Evolutionary conservation across 2,797 vertebrate genomes (phyloP), one percentile per base, ranked within the genome.

Genomic region (Alcedo atthis): DNA sequence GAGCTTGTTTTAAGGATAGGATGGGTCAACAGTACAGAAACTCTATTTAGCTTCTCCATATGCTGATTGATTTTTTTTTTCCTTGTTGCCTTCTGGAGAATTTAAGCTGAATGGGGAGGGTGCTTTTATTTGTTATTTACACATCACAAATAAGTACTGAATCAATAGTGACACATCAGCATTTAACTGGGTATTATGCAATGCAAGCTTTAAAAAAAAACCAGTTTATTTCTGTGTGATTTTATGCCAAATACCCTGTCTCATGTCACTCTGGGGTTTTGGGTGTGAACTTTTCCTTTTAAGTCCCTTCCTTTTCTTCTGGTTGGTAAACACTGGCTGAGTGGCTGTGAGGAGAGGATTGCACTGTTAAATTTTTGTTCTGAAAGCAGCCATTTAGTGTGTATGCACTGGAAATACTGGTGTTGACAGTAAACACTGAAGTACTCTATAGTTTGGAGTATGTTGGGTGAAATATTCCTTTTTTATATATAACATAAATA

Each of bases 11-110:
- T 88, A 91, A 88, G 82, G 81, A 80, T 80, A 87, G 48, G 19
- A 16, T 85, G 85, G 84, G 81, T 89, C 87, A 90, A 9, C 21
- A 22, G 55, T 21, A 88, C 53, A 53, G 64, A 74, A 92, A 40
- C 26, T 85, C 70, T 80, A 87, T 94, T 95, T 89, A 93, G 79
- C 54, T 91, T 61, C 37, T 86, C 89, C 81, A 76, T 95, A 88
- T 89, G 92, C 78, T 90, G 77, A 32, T n/a, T n/a, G n/a, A n/a
- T n/a, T n/a, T 2, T 7, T 49, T 74, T 71, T 73, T 77, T 63
- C 55, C 13, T 1, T 64, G 53, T 90, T 92, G 75, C 40, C 18
- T 22, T 57, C 74, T 79, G 76, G 64, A 90, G 61, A 85, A 70
- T 81, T 70, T 49, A 37, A 86, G 15, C 28, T 93, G 77, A 82